Percentiles rank a stretch among this genome's conserved stretches.
Evolutionary conservation across 1,140 invertebrate genomes (phyloP).

Genomic region (Drosophila jambulina): DNA sequence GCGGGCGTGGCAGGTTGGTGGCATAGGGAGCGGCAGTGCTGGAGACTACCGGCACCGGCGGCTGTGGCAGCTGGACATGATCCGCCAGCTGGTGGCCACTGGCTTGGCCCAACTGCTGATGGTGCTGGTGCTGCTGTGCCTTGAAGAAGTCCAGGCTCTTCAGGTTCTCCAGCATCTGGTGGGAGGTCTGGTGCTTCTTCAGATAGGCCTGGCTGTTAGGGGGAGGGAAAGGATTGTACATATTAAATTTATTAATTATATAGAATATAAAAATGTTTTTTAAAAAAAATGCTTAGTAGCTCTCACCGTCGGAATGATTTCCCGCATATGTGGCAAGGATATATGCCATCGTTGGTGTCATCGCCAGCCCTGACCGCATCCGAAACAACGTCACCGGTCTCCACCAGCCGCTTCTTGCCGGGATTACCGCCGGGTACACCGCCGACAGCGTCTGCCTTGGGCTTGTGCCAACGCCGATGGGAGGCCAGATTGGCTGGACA

Average conservation of each 20-base stretch:
- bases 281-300: too few species aligned
- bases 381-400: conserved; percentile 54
- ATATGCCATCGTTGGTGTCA: conserved; percentile 85
- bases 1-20: conserved; percentile 51
- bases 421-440: conserved; percentile 17
- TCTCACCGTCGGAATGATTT: conserved; percentile 90
- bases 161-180: conserved; percentile 79
- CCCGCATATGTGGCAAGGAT: conserved; percentile 91
- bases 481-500: conserved; percentile 99
- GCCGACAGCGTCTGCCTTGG: conserved; percentile 84
- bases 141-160: conserved; percentile 76
- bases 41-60: background rate
- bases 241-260: too few species aligned
- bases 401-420: conserved; percentile 62
- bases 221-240: background rate
- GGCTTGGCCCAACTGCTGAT: conserved; percentile 11
- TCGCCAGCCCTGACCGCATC: conserved; percentile 43
- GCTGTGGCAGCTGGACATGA: conserved; percentile 31
- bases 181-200: conserved; percentile 88
- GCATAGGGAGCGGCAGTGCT: conserved; percentile 21
- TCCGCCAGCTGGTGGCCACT: conserved; percentile 31
- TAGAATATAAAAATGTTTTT: too few species aligned
- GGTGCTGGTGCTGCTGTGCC: conserved; percentile 48
- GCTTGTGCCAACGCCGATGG: conserved; percentile 98
- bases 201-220: conserved; percentile 91